Conservation (phyloP, 1,140 invertebrate species). For the Maniola jurtina region DNA sequence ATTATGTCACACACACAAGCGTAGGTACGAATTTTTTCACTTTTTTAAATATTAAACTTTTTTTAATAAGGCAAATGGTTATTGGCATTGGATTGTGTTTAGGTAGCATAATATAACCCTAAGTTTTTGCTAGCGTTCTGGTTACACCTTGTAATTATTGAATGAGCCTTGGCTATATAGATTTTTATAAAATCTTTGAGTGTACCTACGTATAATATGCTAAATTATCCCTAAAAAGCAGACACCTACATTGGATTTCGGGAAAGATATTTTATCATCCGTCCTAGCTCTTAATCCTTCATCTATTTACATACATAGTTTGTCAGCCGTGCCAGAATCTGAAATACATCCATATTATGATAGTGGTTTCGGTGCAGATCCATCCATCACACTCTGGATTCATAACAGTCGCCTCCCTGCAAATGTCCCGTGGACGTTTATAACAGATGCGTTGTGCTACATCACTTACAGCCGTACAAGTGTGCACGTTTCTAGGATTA, state of each 20-base stretch:
- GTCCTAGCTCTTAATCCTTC: slow-evolving; percentile 20
- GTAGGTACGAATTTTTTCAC: no score
- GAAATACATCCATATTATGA: slow-evolving; percentile 40
- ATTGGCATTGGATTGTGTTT: no score
- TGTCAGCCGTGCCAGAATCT: slow-evolving; percentile 35
- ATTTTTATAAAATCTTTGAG: no score
- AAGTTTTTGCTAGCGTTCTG: no score
- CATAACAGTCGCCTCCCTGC: slow-evolving; percentile 65
- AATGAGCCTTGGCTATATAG: no score
- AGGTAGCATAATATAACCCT: no score
- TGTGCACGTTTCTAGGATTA: neutral
- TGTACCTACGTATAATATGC: no score
- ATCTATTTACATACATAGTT: slow-evolving; percentile 29
- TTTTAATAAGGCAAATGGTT: no score
- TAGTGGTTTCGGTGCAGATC: slow-evolving; percentile 46
- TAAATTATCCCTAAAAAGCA: no score
- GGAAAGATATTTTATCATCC: slow-evolving; percentile 7
- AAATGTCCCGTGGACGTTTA: slow-evolving; percentile 57
- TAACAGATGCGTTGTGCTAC: slow-evolving; percentile 59
- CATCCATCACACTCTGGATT: slow-evolving; percentile 70
- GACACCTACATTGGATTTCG: neutral
- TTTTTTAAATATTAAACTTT: no score
- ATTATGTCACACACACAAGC: no score
- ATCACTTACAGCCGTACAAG: slow-evolving; percentile 10
- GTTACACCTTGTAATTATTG: no score